phyloP scores from a whole-genome alignment of 2,797 vertebrate species.

The Malacoraja senta region DNA sequence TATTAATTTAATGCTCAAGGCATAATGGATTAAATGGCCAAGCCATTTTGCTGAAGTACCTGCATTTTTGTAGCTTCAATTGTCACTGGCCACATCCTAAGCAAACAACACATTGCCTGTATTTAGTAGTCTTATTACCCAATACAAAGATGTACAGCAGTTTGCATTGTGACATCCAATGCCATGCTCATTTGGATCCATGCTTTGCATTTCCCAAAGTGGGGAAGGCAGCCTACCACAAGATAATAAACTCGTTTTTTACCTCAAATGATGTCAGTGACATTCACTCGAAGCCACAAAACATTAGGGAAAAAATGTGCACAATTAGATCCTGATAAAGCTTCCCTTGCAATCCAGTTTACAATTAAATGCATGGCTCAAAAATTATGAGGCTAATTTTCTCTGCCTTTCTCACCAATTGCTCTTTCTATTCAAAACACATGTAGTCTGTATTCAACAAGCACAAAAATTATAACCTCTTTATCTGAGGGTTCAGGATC shows the following conservation, averaged over 20 bases:
- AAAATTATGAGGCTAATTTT: not conserved
- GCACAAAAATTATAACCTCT: not conserved
- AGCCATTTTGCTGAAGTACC: not conserved
- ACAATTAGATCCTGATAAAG: not conserved
- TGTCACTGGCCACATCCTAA: not conserved
- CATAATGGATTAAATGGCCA: not conserved
- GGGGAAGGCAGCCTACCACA: not conserved
- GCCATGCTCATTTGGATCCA: not conserved
- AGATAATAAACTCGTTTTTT: not conserved
- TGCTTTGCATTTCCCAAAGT: not conserved
- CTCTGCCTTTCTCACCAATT: not conserved
- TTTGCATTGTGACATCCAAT: not conserved
- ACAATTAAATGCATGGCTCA: not conserved
- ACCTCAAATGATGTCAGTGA: not conserved
- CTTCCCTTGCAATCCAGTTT: not conserved
- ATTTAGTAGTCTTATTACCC: not conserved
- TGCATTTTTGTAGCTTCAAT: not conserved
- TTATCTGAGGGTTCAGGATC: not conserved
- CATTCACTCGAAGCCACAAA: not conserved
- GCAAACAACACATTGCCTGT: not conserved
- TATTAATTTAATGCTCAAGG: not conserved
- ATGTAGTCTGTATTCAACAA: not conserved
- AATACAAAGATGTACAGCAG: not conserved
- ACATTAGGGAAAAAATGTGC: not conserved
- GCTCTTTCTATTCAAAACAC: not conserved